Base-by-base conservation (phyloP, 1,140 invertebrate species). In the Subanguina moxae region DNA sequence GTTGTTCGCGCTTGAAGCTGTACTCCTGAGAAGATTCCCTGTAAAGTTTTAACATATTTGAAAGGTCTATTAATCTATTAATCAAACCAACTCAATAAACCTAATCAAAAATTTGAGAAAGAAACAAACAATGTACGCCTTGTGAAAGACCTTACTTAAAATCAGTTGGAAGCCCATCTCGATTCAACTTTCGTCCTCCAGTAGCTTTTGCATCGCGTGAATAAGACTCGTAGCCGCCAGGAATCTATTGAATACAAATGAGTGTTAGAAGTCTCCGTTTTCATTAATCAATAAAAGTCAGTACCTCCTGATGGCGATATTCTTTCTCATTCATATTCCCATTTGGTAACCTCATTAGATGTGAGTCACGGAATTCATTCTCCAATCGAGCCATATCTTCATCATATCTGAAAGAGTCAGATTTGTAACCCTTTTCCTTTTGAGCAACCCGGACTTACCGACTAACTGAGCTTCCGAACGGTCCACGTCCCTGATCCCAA, bases 321-420 rank as follows among this genome's bases (percentile, higher is more conserved):
- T 61, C 71, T 32, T 57, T 45, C 28, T 72, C 71, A 59, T 72
- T 61, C 62, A 72, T 65, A 48, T 57, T 68, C 30, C 71, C 71
- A 30, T 43, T 71, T 46, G 71, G 71, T 57, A 72, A 25, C 32
- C 64, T 61, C 62, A 72, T 71, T 28, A 72, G 57, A 38, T 45
- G 71, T 38, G 71, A 59, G 57, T 72, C 71, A 62, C 71, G 71
- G 56, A 72, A 72, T 58, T 72, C 71, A 58, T 71, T 71, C 46
- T 72, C 71, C 58, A 72, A 57, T 25, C 63, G 73, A 27, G 71
- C 70, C 71, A 72, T 72, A 57, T 72, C 71, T 7, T 74, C 71
- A 43, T 74, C 70, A 57, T 72, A 67, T 25, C 71, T 72, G 25
- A 59, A 43, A 17, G 5, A 5, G 8, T 28, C 27, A 7, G 5